phyloP scores from a whole-genome alignment of 2,797 vertebrate genomes.

The Peromyscus melanophrys region DNA sequence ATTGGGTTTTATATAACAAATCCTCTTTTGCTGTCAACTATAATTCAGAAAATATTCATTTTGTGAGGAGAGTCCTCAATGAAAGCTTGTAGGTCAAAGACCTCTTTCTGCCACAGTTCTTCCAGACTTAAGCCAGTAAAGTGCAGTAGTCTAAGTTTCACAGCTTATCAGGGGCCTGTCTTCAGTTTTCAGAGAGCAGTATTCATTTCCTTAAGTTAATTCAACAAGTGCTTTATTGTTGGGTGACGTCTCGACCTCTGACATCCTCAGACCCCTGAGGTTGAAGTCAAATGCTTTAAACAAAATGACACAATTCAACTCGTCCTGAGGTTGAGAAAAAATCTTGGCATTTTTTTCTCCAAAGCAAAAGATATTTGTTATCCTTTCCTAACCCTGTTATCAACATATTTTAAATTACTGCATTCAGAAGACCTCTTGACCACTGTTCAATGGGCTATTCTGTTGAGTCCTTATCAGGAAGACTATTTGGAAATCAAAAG shows the following conservation, averaged over 20 bases:
- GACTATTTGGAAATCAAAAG: conserved; percentile 53
- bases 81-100: conserved; percentile 33
- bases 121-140: conserved; percentile 44
- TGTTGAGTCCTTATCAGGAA: not conserved
- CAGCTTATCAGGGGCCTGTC: conserved; percentile 44
- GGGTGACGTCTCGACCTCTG: conserved; percentile 56
- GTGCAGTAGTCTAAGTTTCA: not conserved
- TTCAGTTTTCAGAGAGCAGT: conserved; percentile 15
- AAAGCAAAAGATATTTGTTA: conserved; percentile 13
- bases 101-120: conserved; percentile 34
- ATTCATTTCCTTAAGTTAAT: conserved; percentile 21
- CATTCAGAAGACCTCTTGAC: not conserved
- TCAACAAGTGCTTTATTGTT: conserved; percentile 68
- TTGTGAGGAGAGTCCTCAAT: conserved; percentile 15
- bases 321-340: not conserved
- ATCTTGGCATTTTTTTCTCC: conserved; percentile 39
- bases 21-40: conserved; percentile 18
- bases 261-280: conserved; percentile 67
- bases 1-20: conserved; percentile 57
- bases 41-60: conserved; percentile 70
- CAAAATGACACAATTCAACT: conserved; percentile 64
- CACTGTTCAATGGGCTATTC: conserved; percentile 32
- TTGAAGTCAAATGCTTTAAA: conserved; percentile 63
- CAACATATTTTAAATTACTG: conserved; percentile 28
- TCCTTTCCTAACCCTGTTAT: conserved; percentile 31